Evolutionary conservation across 2,113 vertebrate species (phyloP), one percentile per base, ranked within the genome.

Genomic region (Gallinago jamesoni): DNA sequence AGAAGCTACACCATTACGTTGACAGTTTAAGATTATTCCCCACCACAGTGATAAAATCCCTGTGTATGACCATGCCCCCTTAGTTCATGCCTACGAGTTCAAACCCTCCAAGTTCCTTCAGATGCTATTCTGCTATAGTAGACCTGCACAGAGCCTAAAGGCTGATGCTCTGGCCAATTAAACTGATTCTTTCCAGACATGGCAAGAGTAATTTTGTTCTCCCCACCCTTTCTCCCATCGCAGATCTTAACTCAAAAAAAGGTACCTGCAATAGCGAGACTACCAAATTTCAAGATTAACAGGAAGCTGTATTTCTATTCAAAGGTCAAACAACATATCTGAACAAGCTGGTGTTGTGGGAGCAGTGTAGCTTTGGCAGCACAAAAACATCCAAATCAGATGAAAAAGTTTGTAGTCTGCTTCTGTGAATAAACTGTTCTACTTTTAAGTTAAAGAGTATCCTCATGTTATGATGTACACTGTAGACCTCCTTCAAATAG

Each of bases 211-310:
- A 6, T 66, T 81, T 53, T 60, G 6, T n/a, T 93, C 35, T 62
- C 43, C 33, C 25, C 59, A 22, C 1, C 31, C 28, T 10, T 74
- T 50, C 48, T 62, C 48, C 27, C 35, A 64, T 23, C 14, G 60
- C 5, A 56, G 28, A 7, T 67, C 52, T 66, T 62, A 7, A 72
- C 52, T 75, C 23, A 56, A 53, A 92, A n/a, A 67, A 67, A 43
- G 18, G 3, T 10, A 88, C 13, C 7, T 72, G 24, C 21, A 83
- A 45, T 2, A 90, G 68, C 0, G 0, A 45, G 39, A 31, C 30
- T 63, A 66, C 15, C 52, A n/a, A 20, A 82, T 73, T 75, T 72
- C 45, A 92, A 69, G 48, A 64, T 48, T 55, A 85, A 39, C 6
- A 79, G 47, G 22, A 90, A 93, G 16, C 15, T 57, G 27, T 52